A percentile compares a stretch with the other conserved stretches of the same genome.
These are phyloP conservation scores for Scylla paramamosain DNA, from an alignment of 1,140 invertebrate species.

Conservation along the genomic window DNA sequence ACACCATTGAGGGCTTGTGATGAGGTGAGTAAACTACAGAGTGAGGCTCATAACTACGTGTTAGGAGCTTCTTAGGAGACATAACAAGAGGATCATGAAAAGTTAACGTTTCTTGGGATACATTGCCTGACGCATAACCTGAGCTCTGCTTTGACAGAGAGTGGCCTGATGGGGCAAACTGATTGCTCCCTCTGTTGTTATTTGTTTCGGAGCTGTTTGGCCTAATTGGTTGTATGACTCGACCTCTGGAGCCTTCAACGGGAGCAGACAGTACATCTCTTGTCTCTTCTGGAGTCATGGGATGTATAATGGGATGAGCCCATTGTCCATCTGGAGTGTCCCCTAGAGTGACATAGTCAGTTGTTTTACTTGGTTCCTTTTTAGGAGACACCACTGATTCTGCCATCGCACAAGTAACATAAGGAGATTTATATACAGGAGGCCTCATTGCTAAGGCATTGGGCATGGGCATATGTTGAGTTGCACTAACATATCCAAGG, in stretches of 20 bases:
- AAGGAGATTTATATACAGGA: constrained; percentile 57
- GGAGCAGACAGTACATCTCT: constrained; percentile 64
- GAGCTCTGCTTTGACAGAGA: constrained; percentile 70
- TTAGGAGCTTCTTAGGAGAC: constrained; percentile 69
- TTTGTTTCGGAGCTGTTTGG: constrained; percentile 66
- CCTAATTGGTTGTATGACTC: constrained; percentile 44
- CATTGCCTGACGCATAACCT: constrained; percentile 69
- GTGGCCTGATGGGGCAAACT: constrained; percentile 43
- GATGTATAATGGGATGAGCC: constrained; percentile 58
- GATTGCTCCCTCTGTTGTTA: constrained; percentile 56
- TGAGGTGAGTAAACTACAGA: constrained; percentile 65
- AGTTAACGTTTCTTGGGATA: constrained; percentile 65
- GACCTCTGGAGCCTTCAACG: constrained; percentile 56
- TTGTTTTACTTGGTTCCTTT: constrained; percentile 52
- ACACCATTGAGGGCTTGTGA: constrained; percentile 67
- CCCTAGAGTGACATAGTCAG: constrained; percentile 63
- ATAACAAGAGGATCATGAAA: constrained; percentile 72
- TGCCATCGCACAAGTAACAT: constrained; percentile 72
- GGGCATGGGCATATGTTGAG: constrained; percentile 46
- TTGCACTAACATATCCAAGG: constrained; percentile 62
- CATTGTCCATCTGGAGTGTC: constrained; percentile 49
- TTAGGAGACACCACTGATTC: constrained; percentile 60
- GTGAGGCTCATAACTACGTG: constrained; percentile 64
- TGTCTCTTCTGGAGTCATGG: constrained; percentile 40
- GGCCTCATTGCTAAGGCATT: constrained; percentile 15